Percentiles rank a stretch among this genome's conserved stretches.
These are phyloP conservation scores for Spisula solida DNA, from an alignment of 2,888 invertebrate species.

Conservation along the genomic window DNA sequence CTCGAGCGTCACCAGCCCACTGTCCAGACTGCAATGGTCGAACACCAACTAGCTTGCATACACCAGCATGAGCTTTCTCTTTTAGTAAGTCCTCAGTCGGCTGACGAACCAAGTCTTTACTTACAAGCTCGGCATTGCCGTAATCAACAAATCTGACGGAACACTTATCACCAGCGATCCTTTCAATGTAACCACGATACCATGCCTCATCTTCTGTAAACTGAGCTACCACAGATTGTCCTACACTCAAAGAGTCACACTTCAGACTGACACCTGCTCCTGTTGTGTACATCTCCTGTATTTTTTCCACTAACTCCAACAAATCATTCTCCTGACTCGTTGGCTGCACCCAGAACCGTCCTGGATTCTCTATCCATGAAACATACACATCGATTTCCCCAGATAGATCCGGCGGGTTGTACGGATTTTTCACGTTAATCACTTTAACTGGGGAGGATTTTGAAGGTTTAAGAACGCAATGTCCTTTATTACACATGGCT, in stretches of 20 bases:
- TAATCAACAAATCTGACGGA: conserved; percentile 82
- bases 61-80: conserved; percentile 74
- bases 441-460: conserved; percentile 49
- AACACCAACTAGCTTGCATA: conserved; percentile 77
- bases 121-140: conserved; percentile 82
- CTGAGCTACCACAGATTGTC: conserved; percentile 87
- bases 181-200: conserved; percentile 91
- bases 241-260: conserved; percentile 48
- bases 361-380: conserved; percentile 77
- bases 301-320: conserved; percentile 69
- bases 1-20: conserved; percentile 77
- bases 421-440: conserved; percentile 68
- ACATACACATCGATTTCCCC: conserved; percentile 69
- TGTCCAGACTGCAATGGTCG: conserved; percentile 70
- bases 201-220: conserved; percentile 90
- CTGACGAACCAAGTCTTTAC: conserved; percentile 66
- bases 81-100: conserved; percentile 69
- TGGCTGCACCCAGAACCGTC: conserved; percentile 77
- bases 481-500: conserved; percentile 69
- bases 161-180: conserved; percentile 85
- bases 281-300: conserved; percentile 73
- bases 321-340: conserved; percentile 69
- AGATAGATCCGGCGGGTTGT: conserved; percentile 50
- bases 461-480: conserved; percentile 54
- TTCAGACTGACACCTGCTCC: conserved; percentile 57